Evolutionary conservation across 2,888 invertebrate genomes (phyloP), one percentile per base, ranked within the genome.

Genomic region (Merodon equestris): DNA sequence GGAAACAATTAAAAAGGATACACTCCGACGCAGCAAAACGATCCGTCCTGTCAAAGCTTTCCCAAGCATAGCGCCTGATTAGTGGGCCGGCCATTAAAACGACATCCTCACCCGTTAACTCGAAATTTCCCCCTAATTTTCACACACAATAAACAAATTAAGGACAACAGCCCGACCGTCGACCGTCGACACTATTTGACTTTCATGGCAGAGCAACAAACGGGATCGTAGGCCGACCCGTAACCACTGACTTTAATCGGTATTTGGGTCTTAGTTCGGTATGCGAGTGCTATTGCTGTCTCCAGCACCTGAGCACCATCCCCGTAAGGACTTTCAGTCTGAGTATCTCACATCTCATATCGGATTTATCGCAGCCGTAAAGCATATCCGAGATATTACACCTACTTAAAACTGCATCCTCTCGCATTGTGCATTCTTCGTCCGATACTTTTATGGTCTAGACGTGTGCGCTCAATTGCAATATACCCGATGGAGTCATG

Each of bases 121-220:
- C 45, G 51, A 57, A 47, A 75, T 68, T 74, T 74, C 48, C 50
- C 48, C 38, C 42, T 54, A 34, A 64, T 67, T 61, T 60, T 61
- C 67, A 74, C 67, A 74, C 54, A 74, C 67, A 60, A 61, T 67
- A 74, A 74, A 74, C 67, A 74, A 67, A 73, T 73, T 60, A 74
- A 54, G 38, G 27, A 27, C 2, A 27, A 2, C 27, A 27, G 27
- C 3, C 27, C 27, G 27, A 27, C 27, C 27, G n/a, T n/a, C n/a
- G 45, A 13, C 12, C 45, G 45, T 7, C 10, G 42, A 12, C 9
- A 12, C 42, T 42, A n/a, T 27, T 27, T n/a, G n/a, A n/a, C n/a
- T n/a, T n/a, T n/a, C n/a, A n/a, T n/a, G n/a, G n/a, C n/a, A n/a
- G n/a, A n/a, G n/a, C n/a, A n/a, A n/a, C n/a, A n/a, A n/a, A n/a